Conservation (phyloP, 2,113 vertebrate species). For the Martes martes region DNA sequence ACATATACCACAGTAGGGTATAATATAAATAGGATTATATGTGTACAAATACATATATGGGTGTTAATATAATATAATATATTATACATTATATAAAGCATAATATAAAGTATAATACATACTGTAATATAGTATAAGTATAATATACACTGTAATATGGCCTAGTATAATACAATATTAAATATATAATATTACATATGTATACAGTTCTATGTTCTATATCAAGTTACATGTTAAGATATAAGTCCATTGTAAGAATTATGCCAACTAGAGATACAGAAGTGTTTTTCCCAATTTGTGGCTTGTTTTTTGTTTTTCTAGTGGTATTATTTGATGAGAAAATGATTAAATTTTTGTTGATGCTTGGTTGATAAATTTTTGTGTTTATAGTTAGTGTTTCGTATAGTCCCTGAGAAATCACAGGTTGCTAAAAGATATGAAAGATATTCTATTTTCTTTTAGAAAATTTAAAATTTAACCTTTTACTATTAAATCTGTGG, state of each 20-base stretch:
- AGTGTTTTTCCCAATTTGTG: neutral
- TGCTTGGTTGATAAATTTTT: neutral
- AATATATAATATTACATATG: neutral
- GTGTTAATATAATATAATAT: neutral
- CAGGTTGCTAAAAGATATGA: neutral
- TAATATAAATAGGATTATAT: neutral
- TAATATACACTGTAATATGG: neutral
- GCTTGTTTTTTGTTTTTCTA: neutral
- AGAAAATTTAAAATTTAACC: neutral
- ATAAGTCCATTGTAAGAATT: neutral
- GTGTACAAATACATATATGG: neutral
- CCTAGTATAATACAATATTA: neutral
- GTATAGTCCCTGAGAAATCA: neutral
- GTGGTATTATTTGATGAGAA: neutral
- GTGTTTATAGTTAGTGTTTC: neutral
- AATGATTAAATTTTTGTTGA: neutral
- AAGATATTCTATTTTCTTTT: neutral
- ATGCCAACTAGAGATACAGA: neutral
- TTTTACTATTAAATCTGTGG: neutral
- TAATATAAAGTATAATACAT: neutral
- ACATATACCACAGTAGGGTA: neutral
- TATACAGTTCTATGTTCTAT: neutral
- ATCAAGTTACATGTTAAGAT: neutral
- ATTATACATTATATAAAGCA: neutral
- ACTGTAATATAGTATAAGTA: neutral